phyloP scores from a whole-genome alignment of 2,797 vertebrate genomes.

The Melanitta fusca region DNA sequence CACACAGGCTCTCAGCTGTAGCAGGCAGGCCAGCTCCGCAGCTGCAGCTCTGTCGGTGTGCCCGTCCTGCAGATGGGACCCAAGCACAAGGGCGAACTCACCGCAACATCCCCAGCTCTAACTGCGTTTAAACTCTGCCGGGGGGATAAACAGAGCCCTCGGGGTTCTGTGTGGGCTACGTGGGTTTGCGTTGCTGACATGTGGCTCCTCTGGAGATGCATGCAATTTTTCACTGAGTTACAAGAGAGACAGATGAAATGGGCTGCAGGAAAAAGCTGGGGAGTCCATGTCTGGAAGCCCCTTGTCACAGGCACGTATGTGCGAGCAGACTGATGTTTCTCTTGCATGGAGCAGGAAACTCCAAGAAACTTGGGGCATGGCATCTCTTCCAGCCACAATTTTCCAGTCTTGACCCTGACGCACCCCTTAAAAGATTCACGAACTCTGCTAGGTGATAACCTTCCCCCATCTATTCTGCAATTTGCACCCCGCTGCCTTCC shows the following conservation, averaged over 20 bases:
- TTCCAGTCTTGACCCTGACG: background rate
- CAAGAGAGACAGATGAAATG: background rate
- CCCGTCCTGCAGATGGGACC: background rate
- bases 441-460: background rate
- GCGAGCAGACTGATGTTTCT: background rate
- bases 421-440: background rate
- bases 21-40: background rate
- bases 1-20: background rate
- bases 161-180: background rate
- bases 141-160: background rate
- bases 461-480: background rate
- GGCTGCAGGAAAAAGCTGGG: background rate
- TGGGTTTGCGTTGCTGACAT: background rate
- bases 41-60: background rate
- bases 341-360: background rate
- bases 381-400: background rate
- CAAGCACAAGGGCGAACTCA: background rate
- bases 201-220: background rate
- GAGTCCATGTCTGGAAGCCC: background rate
- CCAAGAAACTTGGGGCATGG: background rate
- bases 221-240: background rate
- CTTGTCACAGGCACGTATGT: background rate
- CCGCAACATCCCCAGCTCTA: background rate
- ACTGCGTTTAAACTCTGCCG: background rate
- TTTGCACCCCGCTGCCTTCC: background rate